Evolutionary conservation across 2,797 vertebrate genomes (phyloP), one percentile per base, ranked within the genome.

Genomic region (Tachyglossus aculeatus): DNA sequence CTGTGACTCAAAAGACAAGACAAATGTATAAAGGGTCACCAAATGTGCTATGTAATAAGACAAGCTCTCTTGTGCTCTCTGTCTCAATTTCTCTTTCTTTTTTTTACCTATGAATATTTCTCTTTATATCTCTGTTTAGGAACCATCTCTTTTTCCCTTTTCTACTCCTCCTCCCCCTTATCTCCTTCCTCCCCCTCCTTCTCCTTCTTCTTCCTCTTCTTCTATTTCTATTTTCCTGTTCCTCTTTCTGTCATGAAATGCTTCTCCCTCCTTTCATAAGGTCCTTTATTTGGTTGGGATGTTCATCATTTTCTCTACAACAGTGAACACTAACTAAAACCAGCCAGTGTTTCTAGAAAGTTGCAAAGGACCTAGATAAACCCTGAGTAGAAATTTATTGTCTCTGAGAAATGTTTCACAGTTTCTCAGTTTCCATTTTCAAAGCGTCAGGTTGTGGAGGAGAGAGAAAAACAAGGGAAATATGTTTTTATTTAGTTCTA

Each of bases 1-100:
- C 43, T 25, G 63, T 9, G n/a, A n/a, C n/a, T n/a, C n/a, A n/a
- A n/a, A n/a, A n/a, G 55, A 7, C 53, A 0, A 62, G 27, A 76
- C 84, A 50, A 32, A 50, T 18, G 5, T 19, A 32, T 75, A 33
- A 40, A 7, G 6, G 32, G 3, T 25, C 57, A 1, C 63, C 22
- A 57, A 57, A 47, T 47, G 3, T 1, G 6, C 57, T 78, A 60
- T 57, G 52, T 25, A 51, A 78, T 0, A 44, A 50, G 19, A 59
- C 1, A 34, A 63, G 9, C 80, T 52, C 3, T 81, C 73, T 57
- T 52, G 29, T 43, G 31, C 59, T 43, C 37, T 24, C 18, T 40
- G 24, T n/a, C n/a, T n/a, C n/a, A n/a, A n/a, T n/a, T n/a, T n/a
- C n/a, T n/a, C n/a, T n/a, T n/a, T n/a, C n/a, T n/a, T n/a, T n/a